Conservation (phyloP, 1,140 invertebrate species). For the Drosophila jambulina region DNA sequence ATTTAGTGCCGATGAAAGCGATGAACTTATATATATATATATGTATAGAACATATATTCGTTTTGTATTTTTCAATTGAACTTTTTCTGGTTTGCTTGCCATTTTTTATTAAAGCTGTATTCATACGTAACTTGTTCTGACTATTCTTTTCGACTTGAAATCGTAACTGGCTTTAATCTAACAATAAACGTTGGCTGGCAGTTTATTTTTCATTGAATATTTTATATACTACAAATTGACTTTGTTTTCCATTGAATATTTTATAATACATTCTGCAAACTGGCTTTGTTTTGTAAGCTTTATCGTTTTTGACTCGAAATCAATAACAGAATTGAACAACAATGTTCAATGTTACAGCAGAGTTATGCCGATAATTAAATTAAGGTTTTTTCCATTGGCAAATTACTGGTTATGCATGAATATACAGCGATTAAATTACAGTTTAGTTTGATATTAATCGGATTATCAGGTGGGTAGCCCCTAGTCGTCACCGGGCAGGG, state of each 20-base stretch:
- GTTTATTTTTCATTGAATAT: not conserved
- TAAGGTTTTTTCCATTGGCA: not conserved
- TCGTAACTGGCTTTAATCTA: not conserved
- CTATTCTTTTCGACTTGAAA: not conserved
- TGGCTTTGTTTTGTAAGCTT: not conserved
- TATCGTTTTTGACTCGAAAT: not conserved
- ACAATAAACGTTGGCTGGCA: not conserved
- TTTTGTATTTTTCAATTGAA: not conserved
- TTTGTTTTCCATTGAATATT: not conserved
- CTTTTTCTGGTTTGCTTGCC: not conserved
- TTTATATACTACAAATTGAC: not conserved
- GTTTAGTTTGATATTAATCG: slow-evolving; percentile 1
- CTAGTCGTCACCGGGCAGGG: slow-evolving; percentile 31
- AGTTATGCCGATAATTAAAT: slow-evolving; percentile 13
- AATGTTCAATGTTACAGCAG: not conserved
- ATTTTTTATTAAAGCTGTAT: not conserved
- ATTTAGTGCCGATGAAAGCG: not conserved
- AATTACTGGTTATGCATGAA: not conserved
- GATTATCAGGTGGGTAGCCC: slow-evolving; percentile 32
- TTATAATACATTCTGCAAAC: not conserved
- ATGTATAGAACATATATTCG: too few relatives aligned
- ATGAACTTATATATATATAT: not conserved
- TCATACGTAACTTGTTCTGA: not conserved
- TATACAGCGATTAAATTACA: not conserved
- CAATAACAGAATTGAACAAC: slow-evolving; percentile 1